Conservation (phyloP, 1,140 invertebrate genomes). For the Lepidurus arcticus region DNA sequence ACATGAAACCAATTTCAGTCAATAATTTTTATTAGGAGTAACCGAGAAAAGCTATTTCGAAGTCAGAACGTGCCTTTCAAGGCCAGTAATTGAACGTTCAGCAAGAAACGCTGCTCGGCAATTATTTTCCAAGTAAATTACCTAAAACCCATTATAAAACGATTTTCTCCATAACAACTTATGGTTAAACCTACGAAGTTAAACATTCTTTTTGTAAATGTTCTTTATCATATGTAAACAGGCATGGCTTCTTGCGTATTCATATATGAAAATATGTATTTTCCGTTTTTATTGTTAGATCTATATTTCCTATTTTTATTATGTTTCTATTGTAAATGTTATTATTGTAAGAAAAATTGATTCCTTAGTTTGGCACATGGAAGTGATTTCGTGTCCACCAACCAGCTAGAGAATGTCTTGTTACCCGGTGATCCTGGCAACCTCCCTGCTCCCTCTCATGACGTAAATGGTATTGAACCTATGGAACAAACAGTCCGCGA, state of each 20-base stretch:
- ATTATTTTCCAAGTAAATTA: not conserved
- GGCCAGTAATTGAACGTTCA: constrained; percentile 24
- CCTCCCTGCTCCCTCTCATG: not conserved
- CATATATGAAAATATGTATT: no score
- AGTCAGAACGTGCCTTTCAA: constrained; percentile 22
- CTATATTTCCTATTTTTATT: no score
- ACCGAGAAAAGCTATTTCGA: constrained; percentile 27
- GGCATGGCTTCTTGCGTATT: no score
- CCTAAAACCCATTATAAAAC: not conserved
- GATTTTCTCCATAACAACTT: no score
- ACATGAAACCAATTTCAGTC: not conserved
- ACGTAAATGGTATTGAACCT: not conserved
- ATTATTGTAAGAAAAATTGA: not conserved
- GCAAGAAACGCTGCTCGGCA: constrained; percentile 26
- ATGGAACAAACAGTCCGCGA: not conserved
- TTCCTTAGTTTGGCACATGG: not conserved
- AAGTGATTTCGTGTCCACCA: not conserved
- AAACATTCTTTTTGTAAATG: no score
- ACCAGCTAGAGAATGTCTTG: not conserved
- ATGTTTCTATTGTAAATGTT: no score
- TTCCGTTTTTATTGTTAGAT: no score
- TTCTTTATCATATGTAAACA: no score
- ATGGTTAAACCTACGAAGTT: no score
- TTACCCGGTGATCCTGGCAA: not conserved
- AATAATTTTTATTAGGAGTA: not conserved